Conservation (phyloP, 2,888 invertebrate genomes). For the Agrenia bidenticulata region DNA sequence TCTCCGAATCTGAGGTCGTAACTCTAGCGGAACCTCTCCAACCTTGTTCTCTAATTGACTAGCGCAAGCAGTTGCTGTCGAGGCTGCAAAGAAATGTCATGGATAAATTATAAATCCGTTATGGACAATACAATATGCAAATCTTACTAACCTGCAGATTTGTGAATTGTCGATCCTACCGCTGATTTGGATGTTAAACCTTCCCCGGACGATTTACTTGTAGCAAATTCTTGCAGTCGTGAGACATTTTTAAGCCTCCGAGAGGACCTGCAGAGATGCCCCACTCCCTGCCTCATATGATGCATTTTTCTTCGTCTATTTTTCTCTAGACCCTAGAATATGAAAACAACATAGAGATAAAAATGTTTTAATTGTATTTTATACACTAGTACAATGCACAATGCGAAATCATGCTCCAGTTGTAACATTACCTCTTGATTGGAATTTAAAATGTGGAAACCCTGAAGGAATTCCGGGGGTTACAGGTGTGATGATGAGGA, state of each 20-base stretch:
- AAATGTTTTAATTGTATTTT: no score
- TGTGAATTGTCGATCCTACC: neutral
- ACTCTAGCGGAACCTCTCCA: neutral
- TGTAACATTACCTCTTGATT: no score
- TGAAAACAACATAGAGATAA: neutral
- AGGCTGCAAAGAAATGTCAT: neutral
- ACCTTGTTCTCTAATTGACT: neutral
- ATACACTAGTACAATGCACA: no score
- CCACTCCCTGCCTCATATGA: constrained; percentile 40
- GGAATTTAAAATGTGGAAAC: no score
- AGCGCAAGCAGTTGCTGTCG: neutral
- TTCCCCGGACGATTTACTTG: neutral
- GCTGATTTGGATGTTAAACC: neutral
- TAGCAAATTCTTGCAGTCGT: constrained; percentile 27
- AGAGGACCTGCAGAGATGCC: constrained; percentile 20
- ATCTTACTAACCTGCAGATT: constrained; percentile 2
- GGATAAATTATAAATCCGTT: neutral
- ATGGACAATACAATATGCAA: neutral
- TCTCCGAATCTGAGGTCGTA: constrained; percentile 13
- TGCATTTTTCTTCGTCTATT: constrained; percentile 23
- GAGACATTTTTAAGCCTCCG: constrained; percentile 21
- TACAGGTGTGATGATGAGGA: no score
- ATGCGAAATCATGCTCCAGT: no score
- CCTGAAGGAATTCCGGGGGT: no score
- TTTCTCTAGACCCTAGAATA: no score